Percentiles rank a stretch among this genome's conserved stretches.
Conservation (phyloP, 2,113 vertebrate species). For the Cyprinodon variegatus region DNA sequence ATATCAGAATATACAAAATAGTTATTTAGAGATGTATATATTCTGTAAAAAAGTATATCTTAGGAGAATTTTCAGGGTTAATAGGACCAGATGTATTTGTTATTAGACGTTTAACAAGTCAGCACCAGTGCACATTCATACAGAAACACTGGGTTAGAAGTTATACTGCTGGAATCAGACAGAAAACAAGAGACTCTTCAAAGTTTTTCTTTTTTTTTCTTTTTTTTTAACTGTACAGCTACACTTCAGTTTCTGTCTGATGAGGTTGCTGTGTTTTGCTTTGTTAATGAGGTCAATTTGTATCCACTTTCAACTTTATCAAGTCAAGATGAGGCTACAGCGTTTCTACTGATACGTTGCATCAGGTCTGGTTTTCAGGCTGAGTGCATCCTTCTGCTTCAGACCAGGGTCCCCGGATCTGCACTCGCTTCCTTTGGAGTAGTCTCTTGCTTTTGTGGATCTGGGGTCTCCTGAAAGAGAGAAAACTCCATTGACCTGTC, state of each 20-base stretch:
- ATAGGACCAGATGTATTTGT: conserved; percentile 45
- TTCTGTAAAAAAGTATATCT: conserved; percentile 79
- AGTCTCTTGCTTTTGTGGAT: conserved; percentile 80
- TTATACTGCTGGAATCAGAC: conserved; percentile 25
- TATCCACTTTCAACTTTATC: conserved; percentile 40
- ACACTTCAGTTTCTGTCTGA: conserved; percentile 65
- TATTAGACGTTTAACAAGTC: conserved; percentile 24
- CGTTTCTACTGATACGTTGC: conserved; percentile 38
- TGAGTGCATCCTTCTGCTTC: conserved; percentile 61
- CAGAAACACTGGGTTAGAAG: conserved; percentile 24
- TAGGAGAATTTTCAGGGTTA: conserved; percentile 47
- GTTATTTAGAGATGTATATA: conserved; percentile 75
- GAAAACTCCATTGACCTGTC: conserved; percentile 87
- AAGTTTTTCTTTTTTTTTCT: conserved; percentile 4
- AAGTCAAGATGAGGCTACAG: conserved; percentile 45
- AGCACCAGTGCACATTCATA: conserved; percentile 34
- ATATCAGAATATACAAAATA: conserved; percentile 79
- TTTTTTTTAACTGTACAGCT: conserved; percentile 62
- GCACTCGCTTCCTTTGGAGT: conserved; percentile 80
- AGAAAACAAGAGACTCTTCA: conserved; percentile 40
- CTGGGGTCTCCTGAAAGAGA: conserved; percentile 82
- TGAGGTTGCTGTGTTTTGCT: conserved; percentile 72
- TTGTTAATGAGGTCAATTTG: conserved; percentile 69
- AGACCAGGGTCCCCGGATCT: conserved; percentile 87
- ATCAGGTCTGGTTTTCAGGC: conserved; percentile 15